A percentile compares a stretch with the other conserved stretches of the same genome.
These are phyloP conservation scores for Drosophila kanekoi DNA, from an alignment of 2,888 invertebrate species.

Conservation along the genomic window DNA sequence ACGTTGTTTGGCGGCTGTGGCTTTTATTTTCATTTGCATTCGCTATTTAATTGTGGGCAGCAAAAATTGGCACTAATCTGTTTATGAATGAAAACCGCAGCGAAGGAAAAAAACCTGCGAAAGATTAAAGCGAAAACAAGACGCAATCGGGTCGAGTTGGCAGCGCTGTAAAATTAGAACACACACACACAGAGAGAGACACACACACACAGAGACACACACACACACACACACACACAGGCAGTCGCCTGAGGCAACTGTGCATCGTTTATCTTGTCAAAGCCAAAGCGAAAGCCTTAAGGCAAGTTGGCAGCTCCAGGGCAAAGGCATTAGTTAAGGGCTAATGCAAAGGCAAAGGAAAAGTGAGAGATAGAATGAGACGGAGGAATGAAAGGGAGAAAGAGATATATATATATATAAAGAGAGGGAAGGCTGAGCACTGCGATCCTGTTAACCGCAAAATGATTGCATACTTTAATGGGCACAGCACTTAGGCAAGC, in stretches of 20 bases:
- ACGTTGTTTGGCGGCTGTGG: constrained; percentile 8
- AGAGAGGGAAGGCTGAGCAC: background rate
- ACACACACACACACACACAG: background rate
- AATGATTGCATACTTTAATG: constrained; percentile 80
- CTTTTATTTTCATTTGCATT: constrained; percentile 28
- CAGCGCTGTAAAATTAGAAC: constrained; percentile 20
- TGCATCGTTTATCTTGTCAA: constrained; percentile 30
- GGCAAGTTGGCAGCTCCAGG: constrained; percentile 20
- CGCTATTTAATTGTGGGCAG: constrained; percentile 51
- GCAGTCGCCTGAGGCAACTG: constrained; percentile 3
- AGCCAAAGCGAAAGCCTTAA: constrained; percentile 2
- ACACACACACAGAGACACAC: background rate
- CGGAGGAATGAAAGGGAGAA: background rate
- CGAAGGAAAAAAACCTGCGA: background rate
- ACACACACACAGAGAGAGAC: background rate
- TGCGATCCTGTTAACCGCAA: constrained; percentile 55
- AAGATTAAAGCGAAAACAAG: constrained; percentile 21
- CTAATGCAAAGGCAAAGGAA: constrained; percentile 5
- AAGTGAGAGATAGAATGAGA: background rate
- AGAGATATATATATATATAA: no score
- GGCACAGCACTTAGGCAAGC: constrained; percentile 69
- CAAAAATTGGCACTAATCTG: constrained; percentile 58
- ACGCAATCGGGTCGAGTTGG: constrained; percentile 12
- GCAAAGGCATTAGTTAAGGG: constrained; percentile 15
- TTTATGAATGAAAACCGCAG: constrained; percentile 58